These are phyloP conservation scores for Odontophorus gujanensis DNA, from an alignment of 2,113 vertebrate species.

Conservation along the genomic window DNA sequence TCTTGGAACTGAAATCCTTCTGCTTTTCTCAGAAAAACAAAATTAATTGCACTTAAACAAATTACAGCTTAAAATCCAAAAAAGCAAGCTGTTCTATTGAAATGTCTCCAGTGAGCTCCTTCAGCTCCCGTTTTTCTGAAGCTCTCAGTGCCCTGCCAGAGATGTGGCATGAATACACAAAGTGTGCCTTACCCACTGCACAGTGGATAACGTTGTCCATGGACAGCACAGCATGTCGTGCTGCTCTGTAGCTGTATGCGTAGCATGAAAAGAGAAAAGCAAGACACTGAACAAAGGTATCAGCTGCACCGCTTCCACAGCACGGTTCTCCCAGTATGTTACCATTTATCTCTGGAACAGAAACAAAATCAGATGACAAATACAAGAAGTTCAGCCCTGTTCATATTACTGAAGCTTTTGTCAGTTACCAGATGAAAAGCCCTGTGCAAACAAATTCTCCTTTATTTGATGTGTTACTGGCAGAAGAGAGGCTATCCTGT, in stretches of 20 bases:
- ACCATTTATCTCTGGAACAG: not conserved
- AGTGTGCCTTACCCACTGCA: not conserved
- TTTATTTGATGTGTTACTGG: not conserved
- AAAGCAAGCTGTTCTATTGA: not conserved
- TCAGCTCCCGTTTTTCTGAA: not conserved
- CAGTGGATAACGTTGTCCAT: fast-evolving
- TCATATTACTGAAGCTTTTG: not conserved
- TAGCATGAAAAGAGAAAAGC: not conserved
- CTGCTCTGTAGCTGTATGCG: not conserved
- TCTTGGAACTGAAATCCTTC: not conserved
- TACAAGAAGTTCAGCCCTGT: not conserved
- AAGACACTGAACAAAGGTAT: not conserved
- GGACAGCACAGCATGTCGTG: not conserved
- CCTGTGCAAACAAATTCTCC: not conserved
- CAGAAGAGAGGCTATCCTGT: not conserved
- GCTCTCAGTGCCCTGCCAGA: not conserved
- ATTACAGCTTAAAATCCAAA: not conserved
- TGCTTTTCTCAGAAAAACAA: not conserved
- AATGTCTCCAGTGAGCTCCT: not conserved
- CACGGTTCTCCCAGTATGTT: not conserved
- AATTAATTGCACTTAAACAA: not conserved
- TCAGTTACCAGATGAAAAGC: not conserved
- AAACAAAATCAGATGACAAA: not conserved
- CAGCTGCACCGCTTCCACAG: not conserved
- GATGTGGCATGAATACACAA: not conserved